phyloP scores from a whole-genome alignment of 2,888 invertebrate species.

The Rotaria sp. region DNA sequence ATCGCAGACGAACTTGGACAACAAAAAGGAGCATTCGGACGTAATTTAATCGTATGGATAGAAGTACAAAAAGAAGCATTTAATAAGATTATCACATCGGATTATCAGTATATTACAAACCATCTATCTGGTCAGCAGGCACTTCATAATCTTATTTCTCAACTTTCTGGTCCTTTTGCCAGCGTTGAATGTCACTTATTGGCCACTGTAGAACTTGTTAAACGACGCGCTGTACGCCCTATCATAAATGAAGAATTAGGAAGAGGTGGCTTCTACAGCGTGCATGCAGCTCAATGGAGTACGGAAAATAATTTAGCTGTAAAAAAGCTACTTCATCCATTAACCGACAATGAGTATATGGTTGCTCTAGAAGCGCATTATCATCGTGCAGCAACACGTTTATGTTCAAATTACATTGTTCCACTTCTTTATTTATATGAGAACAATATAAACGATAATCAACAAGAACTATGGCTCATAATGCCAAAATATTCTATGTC shows the following conservation, averaged over 20 bases:
- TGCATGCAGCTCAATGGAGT: background rate
- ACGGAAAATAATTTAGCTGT: background rate
- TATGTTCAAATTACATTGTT: background rate
- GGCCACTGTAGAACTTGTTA: background rate
- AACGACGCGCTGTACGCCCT: background rate
- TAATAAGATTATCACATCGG: too few relatives aligned
- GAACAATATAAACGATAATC: background rate
- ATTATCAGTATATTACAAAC: background rate
- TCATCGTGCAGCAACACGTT: background rate
- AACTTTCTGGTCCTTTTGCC: background rate
- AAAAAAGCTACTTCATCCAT: background rate
- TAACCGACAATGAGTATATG: background rate
- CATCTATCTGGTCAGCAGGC: background rate
- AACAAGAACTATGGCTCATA: background rate
- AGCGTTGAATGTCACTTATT: background rate
- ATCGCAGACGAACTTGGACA: background rate
- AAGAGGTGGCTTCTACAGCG: background rate
- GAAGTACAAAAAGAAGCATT: background rate
- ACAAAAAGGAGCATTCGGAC: background rate
- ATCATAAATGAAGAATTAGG: background rate
- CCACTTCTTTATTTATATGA: background rate
- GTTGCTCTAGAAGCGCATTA: background rate
- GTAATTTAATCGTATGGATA: background rate
- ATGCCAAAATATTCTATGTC: background rate
- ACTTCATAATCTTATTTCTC: background rate